Base-by-base conservation (phyloP, 2,113 vertebrate genomes). In the Myotis yumanensis region DNA sequence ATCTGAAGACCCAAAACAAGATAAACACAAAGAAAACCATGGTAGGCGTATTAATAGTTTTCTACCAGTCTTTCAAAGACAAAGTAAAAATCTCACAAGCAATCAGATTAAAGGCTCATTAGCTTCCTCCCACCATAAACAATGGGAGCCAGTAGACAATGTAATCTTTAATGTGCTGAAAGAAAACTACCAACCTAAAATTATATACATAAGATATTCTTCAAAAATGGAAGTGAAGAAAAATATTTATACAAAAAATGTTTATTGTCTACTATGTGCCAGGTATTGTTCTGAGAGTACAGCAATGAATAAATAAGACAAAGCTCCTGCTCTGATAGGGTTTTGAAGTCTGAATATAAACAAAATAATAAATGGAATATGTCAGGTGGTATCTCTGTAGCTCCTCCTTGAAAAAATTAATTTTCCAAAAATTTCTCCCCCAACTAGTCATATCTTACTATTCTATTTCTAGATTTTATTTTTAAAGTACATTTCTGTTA, bases 121-220 rank as follows among this genome's bases (percentile, higher is more conserved):
- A 30, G 51, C 20, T 51, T 92, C 43, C 22, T 79, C 71, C 22
- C 46, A 89, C 64, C 17, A 52, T 40, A 84, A 95, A 76, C 40
- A 37, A 75, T 2, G 10, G n/a, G 77, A 92, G 48, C 54, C 54
- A 86, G 66, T 80, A 89, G 77, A 95, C 43, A 77, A 28, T 1
- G 11, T 16, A 83, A 75, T 69, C 57, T 76, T 75, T 87, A 51
- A 95, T 57, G 48, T 43, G 43, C 20, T 92, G 37, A n/a, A 87
- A 82, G 62, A 86, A 86, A 86, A 76, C 28, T 51, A 35, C 14
- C 40, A 64, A 91, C 28, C 54, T 82, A 82, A 46, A 66, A 81
- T 90, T 62, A 90, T 72, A 80, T 30, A 90, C 54, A 11, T 43
- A 52, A 95, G 59, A 68, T 32, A 89, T 37, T 75, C 37, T 91